Conservation (phyloP, 1,140 invertebrate species). For the Leptinotarsa lineolata region DNA sequence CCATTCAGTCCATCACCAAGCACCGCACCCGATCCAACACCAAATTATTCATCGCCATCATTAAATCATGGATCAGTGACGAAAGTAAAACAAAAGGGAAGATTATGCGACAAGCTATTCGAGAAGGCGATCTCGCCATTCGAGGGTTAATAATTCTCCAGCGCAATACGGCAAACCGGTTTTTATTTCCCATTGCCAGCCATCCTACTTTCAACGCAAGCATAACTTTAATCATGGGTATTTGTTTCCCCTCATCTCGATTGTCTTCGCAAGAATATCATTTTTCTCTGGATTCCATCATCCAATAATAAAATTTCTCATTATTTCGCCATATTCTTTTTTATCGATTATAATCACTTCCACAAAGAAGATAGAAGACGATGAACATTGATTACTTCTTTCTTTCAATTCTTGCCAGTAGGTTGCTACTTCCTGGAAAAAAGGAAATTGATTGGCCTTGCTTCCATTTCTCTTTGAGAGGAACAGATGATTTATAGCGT, state of each 20-base stretch:
- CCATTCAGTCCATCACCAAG: too few relatives aligned
- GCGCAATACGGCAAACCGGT: conserved; percentile 7
- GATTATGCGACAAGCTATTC: conserved; percentile 6
- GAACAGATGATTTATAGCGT: too few relatives aligned
- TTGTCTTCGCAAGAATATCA: background rate
- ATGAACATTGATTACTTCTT: too few relatives aligned
- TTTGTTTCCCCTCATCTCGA: background rate
- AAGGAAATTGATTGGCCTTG: too few relatives aligned
- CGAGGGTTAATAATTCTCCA: background rate
- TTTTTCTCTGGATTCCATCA: background rate
- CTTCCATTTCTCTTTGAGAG: too few relatives aligned
- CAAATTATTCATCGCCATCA: conserved; percentile 1
- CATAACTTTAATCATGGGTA: background rate
- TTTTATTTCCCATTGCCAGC: background rate
- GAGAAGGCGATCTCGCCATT: conserved; percentile 1
- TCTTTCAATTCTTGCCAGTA: too few relatives aligned
- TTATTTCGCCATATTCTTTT: too few relatives aligned
- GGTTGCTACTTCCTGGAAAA: too few relatives aligned
- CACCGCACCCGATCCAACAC: too few relatives aligned
- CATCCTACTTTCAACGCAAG: background rate
- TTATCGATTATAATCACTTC: too few relatives aligned
- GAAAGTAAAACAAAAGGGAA: conserved; percentile 3
- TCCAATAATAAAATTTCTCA: background rate
- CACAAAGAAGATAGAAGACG: too few relatives aligned
- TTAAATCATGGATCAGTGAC: conserved; percentile 1